Percentiles rank a stretch among this genome's conserved stretches.
Evolutionary conservation across 1,140 invertebrate species (phyloP).

Genomic region (Drosophila ercepeae): DNA sequence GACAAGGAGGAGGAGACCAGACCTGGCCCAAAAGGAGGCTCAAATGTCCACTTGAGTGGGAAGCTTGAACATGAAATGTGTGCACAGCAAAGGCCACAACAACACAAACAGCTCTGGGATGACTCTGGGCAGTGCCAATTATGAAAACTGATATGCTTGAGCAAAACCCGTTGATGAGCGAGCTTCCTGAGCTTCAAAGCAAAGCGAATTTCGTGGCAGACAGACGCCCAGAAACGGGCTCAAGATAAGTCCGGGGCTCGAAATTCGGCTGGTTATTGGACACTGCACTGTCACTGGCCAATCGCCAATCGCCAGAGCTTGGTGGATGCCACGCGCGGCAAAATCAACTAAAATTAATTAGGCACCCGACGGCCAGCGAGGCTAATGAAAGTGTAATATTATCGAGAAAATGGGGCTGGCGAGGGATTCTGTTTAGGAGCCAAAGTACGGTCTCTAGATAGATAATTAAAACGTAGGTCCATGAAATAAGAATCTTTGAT

Average conservation of each 20-base stretch:
- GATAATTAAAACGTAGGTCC: conserved; percentile 8
- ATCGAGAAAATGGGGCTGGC: conserved; percentile 19
- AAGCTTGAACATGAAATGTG: conserved; percentile 78
- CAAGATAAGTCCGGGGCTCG: conserved; percentile 29
- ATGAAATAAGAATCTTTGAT: too few species aligned
- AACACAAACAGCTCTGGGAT: conserved; percentile 27
- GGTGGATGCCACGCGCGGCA: conserved; percentile 60
- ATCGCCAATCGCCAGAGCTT: not conserved
- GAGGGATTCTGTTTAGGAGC: conserved; percentile 25
- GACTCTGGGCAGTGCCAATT: conserved; percentile 71
- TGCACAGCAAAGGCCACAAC: conserved; percentile 61
- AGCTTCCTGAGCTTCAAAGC: conserved; percentile 55
- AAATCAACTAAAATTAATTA: conserved; percentile 73
- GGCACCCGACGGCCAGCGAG: conserved; percentile 41
- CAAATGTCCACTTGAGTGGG: conserved; percentile 81
- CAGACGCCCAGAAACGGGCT: conserved; percentile 41
- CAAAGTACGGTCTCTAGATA: not conserved
- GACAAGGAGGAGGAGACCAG: conserved; percentile 19
- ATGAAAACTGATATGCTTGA: conserved; percentile 80
- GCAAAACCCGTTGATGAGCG: conserved; percentile 78
- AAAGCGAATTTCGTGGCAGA: conserved; percentile 29
- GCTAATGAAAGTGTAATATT: conserved; percentile 74
- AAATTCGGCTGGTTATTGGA: conserved; percentile 66
- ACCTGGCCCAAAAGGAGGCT: conserved; percentile 62
- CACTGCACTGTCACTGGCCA: conserved; percentile 32